phyloP scores from a whole-genome alignment of 2,888 invertebrate species.

The Erannis defoliaria region DNA sequence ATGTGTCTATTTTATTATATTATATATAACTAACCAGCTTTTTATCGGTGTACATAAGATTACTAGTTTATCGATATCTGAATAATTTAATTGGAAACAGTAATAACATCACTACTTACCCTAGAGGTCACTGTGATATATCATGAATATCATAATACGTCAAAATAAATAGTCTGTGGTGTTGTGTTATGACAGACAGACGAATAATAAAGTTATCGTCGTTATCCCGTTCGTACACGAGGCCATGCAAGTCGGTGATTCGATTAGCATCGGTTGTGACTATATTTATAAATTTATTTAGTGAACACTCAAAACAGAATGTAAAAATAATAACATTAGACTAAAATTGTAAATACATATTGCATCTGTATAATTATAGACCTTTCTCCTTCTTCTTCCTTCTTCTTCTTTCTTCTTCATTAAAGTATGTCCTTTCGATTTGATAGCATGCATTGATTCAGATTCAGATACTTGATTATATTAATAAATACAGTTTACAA shows the following conservation, averaged over 20 bases:
- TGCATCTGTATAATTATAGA: too few relatives aligned
- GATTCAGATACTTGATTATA: too few relatives aligned
- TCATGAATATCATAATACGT: conserved; percentile 54
- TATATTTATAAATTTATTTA: too few relatives aligned
- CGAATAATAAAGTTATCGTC: conserved; percentile 28
- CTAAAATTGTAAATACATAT: too few relatives aligned
- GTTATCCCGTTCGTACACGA: background rate
- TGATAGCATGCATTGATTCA: too few relatives aligned
- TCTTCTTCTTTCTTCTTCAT: too few relatives aligned
- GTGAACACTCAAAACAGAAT: too few relatives aligned
- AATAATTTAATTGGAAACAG: background rate
- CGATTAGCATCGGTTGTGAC: too few relatives aligned
- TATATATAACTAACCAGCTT: background rate
- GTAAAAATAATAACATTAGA: too few relatives aligned
- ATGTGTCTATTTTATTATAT: background rate
- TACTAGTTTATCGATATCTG: background rate
- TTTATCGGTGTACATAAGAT: background rate
- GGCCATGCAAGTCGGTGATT: background rate
- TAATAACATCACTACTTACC: conserved; percentile 1
- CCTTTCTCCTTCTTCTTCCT: too few relatives aligned
- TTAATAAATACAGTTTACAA: too few relatives aligned
- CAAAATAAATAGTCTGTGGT: conserved; percentile 56
- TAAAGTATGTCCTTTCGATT: too few relatives aligned
- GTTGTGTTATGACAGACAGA: conserved; percentile 40
- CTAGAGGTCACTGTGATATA: conserved; percentile 50